Base-by-base conservation (phyloP, 2,113 vertebrate genomes). In the Phalacrocorax carbo region DNA sequence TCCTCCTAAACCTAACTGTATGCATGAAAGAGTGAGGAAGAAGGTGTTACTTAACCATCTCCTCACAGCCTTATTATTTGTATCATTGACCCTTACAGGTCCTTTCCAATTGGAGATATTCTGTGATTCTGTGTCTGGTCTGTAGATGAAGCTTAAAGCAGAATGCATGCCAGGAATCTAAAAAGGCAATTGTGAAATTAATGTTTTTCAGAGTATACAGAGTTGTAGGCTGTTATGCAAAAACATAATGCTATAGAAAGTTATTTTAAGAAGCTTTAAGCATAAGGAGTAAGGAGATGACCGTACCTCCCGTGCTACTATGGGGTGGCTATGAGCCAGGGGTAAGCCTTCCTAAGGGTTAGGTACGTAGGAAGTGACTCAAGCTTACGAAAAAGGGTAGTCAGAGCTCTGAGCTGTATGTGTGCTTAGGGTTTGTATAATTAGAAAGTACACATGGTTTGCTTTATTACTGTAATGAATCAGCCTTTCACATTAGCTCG, bases 251-350 rank as follows among this genome's bases (percentile, higher is more conserved):
- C 78, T 91, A 55, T 38, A 51, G 66, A 77, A 93, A 90, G 49
- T 58, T 76, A 48, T 89, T 94, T 61, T 78, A 95, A 96, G 87
- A 57, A 87, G 61, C 70, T 90, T 94, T 95, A 80, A 85, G 65
- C 66, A 23, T 62, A 75, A 93, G 48, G 32, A 77, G 7, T 79
- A 69, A 49, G 82, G 62, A 91, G 73, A 71, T 94, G 87, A 61
- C 49, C 12, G 6, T 86, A 86, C 92, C 75, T 80, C n/a, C 36
- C 2, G 2, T 65, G 36, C 62, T 61, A 0, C 10, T 15, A 2
- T 49, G n/a, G 30, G 46, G 6, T 48, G 70, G 75, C 73, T 86
- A 0, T 46, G 52, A 94, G 66, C 22, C 36, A 65, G 40, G 32
- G 57, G 9, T 91, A 61, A 93, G 81, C 40, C 62, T 90, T 95